Percentiles rank a stretch among this genome's conserved stretches.
phyloP scores from a whole-genome alignment of 2,888 invertebrate genomes.

The Pyrgus malvae region DNA sequence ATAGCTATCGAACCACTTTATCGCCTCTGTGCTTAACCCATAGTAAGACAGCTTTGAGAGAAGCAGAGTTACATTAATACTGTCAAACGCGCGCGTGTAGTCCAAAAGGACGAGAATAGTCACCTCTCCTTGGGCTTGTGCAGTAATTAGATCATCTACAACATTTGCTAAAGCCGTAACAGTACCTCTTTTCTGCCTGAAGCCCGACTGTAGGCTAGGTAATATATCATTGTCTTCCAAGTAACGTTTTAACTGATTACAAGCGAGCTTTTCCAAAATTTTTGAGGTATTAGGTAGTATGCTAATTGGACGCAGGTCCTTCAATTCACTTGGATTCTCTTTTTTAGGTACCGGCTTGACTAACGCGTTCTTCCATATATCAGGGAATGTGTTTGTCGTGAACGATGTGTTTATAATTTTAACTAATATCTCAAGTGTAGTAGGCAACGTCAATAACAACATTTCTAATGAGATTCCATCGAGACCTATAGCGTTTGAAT shows the following conservation, averaged over 20 bases:
- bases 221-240: neutral
- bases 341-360: neutral
- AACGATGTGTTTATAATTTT: conserved; percentile 4
- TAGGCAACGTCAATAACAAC: conserved; percentile 2
- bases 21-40: neutral
- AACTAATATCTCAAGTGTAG: neutral
- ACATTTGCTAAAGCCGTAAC: conserved; percentile 1
- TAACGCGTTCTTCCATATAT: too few species aligned
- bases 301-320: neutral
- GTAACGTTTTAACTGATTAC: neutral
- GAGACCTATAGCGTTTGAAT: neutral
- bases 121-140: neutral
- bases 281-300: neutral
- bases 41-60: neutral
- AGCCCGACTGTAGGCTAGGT: conserved; percentile 2
- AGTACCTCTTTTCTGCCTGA: neutral
- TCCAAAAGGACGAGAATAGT: neutral
- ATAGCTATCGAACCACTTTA: neutral
- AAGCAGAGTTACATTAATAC: neutral
- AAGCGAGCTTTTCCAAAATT: neutral
- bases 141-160: too few species aligned
- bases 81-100: neutral
- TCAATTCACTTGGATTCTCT: neutral
- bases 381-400: neutral
- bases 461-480: neutral